Percentiles rank a stretch among this genome's conserved stretches.
Conservation (phyloP, 2,113 vertebrate genomes). For the Triplophysa tibetana region DNA sequence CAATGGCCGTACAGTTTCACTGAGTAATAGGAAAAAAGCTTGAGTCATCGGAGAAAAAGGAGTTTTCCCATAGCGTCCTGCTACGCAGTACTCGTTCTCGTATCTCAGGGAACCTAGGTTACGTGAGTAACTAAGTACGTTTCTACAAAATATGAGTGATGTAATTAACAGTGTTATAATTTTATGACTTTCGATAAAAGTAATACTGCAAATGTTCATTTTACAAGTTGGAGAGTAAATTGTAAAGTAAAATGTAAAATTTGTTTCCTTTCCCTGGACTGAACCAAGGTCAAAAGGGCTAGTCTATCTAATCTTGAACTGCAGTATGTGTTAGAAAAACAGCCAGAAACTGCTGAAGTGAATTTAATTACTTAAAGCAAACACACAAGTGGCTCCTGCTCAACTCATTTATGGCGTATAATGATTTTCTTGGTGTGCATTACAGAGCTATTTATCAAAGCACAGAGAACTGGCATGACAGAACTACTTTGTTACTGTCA, state of each 20-base stretch:
- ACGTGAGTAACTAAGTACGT: too few relatives aligned
- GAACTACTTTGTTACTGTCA: slow-evolving; percentile 24
- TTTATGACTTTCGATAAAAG: too few relatives aligned
- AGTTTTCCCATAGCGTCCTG: too few relatives aligned
- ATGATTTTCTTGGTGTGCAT: slow-evolving; percentile 42
- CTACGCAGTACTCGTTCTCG: too few relatives aligned
- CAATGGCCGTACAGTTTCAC: too few relatives aligned
- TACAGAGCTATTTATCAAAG: slow-evolving; percentile 44
- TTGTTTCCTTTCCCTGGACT: background rate
- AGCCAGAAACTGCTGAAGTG: slow-evolving; percentile 3
- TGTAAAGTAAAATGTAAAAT: background rate
- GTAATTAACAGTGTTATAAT: too few relatives aligned
- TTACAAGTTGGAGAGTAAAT: background rate
- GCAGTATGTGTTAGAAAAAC: background rate
- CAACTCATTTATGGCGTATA: slow-evolving; percentile 39
- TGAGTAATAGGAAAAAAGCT: too few relatives aligned
- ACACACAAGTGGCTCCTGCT: slow-evolving; percentile 41
- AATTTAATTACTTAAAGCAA: slow-evolving; percentile 46
- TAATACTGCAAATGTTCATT: background rate
- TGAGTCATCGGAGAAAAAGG: too few relatives aligned
- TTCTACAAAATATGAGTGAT: too few relatives aligned
- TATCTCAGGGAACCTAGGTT: too few relatives aligned
- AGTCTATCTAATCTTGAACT: too few relatives aligned
- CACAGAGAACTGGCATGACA: slow-evolving; percentile 19
- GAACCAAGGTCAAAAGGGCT: background rate